Percentiles rank a stretch among this genome's conserved stretches.
Conservation (phyloP, 1,140 invertebrate species). For the Pemphigus obesinymphae region DNA sequence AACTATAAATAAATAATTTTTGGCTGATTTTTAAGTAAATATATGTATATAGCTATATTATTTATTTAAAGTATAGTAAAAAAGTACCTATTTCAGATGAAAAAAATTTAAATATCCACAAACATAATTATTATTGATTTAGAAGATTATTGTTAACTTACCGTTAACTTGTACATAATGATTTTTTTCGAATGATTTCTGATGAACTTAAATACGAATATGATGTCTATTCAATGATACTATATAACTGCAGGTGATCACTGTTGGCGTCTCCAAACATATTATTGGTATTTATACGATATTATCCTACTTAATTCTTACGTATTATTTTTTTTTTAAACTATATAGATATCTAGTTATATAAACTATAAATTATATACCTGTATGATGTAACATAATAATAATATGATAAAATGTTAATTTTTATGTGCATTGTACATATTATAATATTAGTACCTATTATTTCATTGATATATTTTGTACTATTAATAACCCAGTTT, state of each 20-base stretch:
- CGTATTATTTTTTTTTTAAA: too few species aligned
- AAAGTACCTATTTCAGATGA: not conserved
- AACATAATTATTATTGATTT: too few species aligned
- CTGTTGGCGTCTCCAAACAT: not conserved
- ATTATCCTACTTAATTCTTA: not conserved
- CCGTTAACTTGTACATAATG: not conserved
- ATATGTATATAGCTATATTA: not conserved
- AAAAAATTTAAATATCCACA: too few species aligned
- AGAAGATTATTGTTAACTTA: too few species aligned
- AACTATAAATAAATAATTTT: too few species aligned
- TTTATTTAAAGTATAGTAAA: not conserved
- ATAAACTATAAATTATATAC: too few species aligned
- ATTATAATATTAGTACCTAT: too few species aligned
- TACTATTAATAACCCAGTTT: not conserved
- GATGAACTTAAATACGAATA: not conserved
- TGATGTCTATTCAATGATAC: too few species aligned
- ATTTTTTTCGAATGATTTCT: not conserved
- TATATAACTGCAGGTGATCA: not conserved
- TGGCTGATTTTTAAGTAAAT: not conserved
- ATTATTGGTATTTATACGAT: not conserved
- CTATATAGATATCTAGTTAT: too few species aligned
- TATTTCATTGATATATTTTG: not conserved
- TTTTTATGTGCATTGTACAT: not conserved
- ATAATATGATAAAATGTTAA: not conserved
- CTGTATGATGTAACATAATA: too few species aligned